Base-by-base conservation (phyloP, 2,888 invertebrate genomes). In the Lepidonotus clava region DNA sequence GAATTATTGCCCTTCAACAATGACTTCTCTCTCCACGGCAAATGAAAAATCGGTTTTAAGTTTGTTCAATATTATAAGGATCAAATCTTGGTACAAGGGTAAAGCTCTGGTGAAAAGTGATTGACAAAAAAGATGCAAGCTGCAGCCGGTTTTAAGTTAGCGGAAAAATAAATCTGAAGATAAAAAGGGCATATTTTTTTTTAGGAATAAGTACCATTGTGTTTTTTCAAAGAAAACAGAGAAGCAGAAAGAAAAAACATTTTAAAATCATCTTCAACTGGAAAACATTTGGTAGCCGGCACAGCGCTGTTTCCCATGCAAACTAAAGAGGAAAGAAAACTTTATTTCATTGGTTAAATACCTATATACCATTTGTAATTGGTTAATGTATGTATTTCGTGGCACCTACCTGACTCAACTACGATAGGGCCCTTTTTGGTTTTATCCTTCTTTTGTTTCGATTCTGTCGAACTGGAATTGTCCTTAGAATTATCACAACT, bases 401-500 rank as follows among this genome's bases (percentile, higher is more conserved):
- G 18, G 18, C 46, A 46, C 46, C 46, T 80, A 80, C 80, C 80
- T 41, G 80, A 80, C 34, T 80, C 80, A 28, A 80, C 80, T 80
- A 80, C 80, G 51, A 80, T 80, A n/a, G 80, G 80, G 28, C 41
- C 80, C 46, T 80, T 80, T 28, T 80, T 80, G 46, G 11, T 51
- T 21, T 76, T 76, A 4, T 76, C 80, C 32, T 41, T 80, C 28
- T 5, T 36, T 32, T 24, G 14, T 40, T 76, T 76, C 5, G 40
- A 36, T 21, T 76, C 40, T 8, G n/a, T n/a, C n/a, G 76, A 40
- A 36, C 40, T 24, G 8, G 76, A 76, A 36, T 76, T 76, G 11
- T 76, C 76, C 76, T 76, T 80, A 24, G 80, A 46, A 24, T 80
- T 80, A 80, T 80, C 71, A 38, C 71, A 71, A 38, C 71, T 71